These are phyloP conservation scores for Diaprepes abbreviatus DNA, from an alignment of 2,888 invertebrate species.

Conservation along the genomic window DNA sequence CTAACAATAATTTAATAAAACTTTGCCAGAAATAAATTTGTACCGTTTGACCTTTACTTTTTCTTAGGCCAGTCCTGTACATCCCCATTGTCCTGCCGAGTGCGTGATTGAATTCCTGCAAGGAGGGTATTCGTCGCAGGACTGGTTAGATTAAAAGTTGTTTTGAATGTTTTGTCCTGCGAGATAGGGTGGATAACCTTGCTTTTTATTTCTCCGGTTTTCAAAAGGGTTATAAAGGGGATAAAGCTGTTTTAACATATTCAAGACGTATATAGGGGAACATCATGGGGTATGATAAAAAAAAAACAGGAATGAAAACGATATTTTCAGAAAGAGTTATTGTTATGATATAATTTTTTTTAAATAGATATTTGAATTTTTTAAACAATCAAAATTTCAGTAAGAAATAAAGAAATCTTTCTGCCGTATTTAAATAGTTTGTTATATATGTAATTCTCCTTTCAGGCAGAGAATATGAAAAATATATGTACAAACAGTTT, in stretches of 20 bases:
- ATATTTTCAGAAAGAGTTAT: neutral
- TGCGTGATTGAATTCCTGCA: constrained; percentile 42
- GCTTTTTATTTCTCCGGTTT: constrained; percentile 30
- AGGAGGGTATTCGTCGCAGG: constrained; percentile 38
- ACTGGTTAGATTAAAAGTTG: constrained; percentile 48
- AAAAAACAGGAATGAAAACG: neutral
- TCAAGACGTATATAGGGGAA: constrained; percentile 10
- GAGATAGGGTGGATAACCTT: constrained; percentile 33
- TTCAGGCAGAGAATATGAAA: no score
- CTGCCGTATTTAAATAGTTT: no score
- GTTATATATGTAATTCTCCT: no score
- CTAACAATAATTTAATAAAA: no score
- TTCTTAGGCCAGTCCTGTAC: constrained; percentile 2
- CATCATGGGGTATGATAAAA: neutral
- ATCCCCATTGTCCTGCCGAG: constrained; percentile 32
- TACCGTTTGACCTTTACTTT: no score
- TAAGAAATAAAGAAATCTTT: no score
- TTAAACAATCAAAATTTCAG: no score
- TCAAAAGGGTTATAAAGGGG: constrained; percentile 32
- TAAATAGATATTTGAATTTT: no score
- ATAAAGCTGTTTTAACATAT: constrained; percentile 24
- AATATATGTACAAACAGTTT: no score
- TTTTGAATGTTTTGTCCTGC: constrained; percentile 46
- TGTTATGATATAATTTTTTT: no score
- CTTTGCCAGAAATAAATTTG: no score